Conservation (phyloP, 2,113 vertebrate species). For the Brachypodius melanocephalos region DNA sequence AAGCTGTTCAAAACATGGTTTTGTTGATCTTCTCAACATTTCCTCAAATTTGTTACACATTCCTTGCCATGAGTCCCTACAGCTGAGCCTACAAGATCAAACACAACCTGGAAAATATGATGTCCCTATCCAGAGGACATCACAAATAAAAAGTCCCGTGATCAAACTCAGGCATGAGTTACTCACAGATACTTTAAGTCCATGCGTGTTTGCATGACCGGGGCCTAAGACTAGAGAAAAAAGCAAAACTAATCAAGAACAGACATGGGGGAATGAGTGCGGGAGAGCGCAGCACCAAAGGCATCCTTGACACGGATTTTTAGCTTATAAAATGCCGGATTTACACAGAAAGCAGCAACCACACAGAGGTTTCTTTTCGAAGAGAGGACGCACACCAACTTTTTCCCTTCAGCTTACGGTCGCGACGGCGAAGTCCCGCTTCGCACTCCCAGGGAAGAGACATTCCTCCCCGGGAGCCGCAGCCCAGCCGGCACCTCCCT, state of each 20-base stretch:
- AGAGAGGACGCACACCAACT: not conserved
- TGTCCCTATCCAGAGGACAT: not conserved
- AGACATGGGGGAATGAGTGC: fast-evolving
- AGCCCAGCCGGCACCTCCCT: not conserved
- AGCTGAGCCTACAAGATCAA: not conserved
- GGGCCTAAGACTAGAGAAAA: not conserved
- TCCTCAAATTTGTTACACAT: not conserved
- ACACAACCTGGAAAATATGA: not conserved
- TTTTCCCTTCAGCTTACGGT: not conserved
- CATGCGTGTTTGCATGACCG: fast-evolving
- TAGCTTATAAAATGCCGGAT: not conserved
- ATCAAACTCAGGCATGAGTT: not conserved
- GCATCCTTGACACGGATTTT: not conserved
- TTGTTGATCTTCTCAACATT: not conserved
- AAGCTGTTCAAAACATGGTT: not conserved
- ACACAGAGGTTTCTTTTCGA: not conserved
- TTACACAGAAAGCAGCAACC: not conserved
- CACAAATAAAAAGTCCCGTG: fast-evolving
- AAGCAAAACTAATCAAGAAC: not conserved
- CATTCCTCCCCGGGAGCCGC: not conserved
- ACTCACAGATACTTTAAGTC: not conserved
- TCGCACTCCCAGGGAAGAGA: not conserved
- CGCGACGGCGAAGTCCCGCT: not conserved
- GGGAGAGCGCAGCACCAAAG: not conserved
- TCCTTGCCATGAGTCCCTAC: not conserved